Base-by-base conservation (phyloP, 2,113 vertebrate species). In the Geococcyx californianus region DNA sequence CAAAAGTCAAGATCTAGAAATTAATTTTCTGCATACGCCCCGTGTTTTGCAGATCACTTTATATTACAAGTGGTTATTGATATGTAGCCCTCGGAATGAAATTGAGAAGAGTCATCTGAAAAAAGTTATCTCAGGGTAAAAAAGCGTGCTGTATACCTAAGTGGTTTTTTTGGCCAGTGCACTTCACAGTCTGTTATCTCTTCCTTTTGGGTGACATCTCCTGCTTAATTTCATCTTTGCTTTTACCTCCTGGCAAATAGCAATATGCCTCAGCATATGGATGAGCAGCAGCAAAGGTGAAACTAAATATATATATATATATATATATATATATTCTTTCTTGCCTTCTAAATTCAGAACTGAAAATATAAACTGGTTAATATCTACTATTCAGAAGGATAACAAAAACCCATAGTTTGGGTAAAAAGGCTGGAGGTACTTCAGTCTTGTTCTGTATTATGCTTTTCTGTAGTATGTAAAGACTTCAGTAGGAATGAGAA, bases 231-330 rank as follows among this genome's bases (percentile, higher is more conserved):
- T 89, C 9, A 9, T 96, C 72, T 86, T 77, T 66, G 33, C 18
- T 79, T 83, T 89, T 91, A 56, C 80, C 87, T 95, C 10, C 60
- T 87, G 76, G 76, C 60, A 75, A 90, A 60, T 31, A 86, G 52
- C 55, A 79, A 2, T 85, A 64, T 87, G 56, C 60, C 24, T 92
- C 73, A 63, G 84, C 73, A 64, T 94, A 87, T 81, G 0, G 4
- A 89, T 86, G 28, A 94, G 44, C 33, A 86, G 34, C 40, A 40
- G 56, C 54, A 89, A 81, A 94, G 73, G 83, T 86, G 45, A 84
- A 91, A 81, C 10, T 56, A 75, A 73, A 77, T 42, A 66, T 21
- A 68, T 81, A 84, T 94, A 18, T 72, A 62, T 78, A 84, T 94
- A 18, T 72, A 77, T 42, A 66, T 21, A 68, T 81, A 84, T 94